Evolutionary conservation across 2,888 invertebrate genomes (phyloP), one percentile per base, ranked within the genome.

Genomic region (Lamellibrachia satsuma): DNA sequence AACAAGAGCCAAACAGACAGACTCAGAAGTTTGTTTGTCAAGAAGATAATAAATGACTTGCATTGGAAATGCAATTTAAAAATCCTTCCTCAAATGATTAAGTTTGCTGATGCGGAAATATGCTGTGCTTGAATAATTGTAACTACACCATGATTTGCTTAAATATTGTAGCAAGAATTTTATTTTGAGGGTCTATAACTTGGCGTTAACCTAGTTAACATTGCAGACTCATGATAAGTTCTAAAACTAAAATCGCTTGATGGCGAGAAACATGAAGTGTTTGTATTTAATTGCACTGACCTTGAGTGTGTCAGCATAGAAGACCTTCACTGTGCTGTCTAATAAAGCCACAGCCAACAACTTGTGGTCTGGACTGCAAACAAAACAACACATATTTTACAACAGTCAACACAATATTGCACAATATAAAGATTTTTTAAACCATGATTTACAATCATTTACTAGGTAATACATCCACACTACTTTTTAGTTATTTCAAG

Each of bases 261-360:
- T 3, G 39, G 55, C 22, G 22, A 91, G 55, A 52, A 15, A n/a
- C 9, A 91, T n/a, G 52, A 92, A 52, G 52, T 39, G 39, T 39
- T 39, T 39, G 39, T 39, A 39, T 39, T 39, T 39, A 39, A 39
- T 52, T 22, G 52, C 22, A 91, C 52, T 91, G 91, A 98, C 98
- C 97, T 99, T 99, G 94, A 99, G 98, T 0, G 98, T 98, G 96
- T 99, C 99, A 91, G 98, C 96, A 96, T 99, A 99, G 97, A 99
- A 99, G 95, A 99, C 98, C 97, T 99, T 99, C 0, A 99, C 98
- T 0, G 99, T 99, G 8, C 98, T 98, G 97, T 99, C 99, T 91
- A 99, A 97, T 7, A 99, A 97, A 0, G 99, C 98, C 7, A 98
- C 98, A 0, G 99, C 99, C 52, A 99, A 97, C 95, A 98, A 98